These are phyloP conservation scores for Charina bottae DNA, from an alignment of 2,113 vertebrate genomes.

Conservation along the genomic window DNA sequence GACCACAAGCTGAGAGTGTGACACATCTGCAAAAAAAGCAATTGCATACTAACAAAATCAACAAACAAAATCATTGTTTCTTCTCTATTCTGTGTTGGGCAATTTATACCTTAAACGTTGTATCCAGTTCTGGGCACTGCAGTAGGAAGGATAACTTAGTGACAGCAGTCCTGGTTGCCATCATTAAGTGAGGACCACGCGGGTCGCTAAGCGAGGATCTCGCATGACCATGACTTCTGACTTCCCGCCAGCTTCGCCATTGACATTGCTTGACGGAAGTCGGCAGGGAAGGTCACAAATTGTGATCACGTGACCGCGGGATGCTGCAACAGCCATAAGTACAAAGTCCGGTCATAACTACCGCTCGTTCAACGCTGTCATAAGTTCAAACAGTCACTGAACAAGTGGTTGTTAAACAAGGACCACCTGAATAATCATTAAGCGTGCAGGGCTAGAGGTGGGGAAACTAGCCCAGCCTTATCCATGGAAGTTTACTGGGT, in stretches of 20 bases:
- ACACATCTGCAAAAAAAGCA: not conserved
- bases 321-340: too few relatives aligned
- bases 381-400: not conserved
- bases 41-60: not conserved
- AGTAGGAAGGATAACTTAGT: not conserved
- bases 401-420: not conserved
- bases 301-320: too few relatives aligned
- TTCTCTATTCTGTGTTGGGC: too few relatives aligned
- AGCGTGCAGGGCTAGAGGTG: not conserved
- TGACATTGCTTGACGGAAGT: too few relatives aligned
- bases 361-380: too few relatives aligned
- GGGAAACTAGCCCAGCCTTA: not conserved
- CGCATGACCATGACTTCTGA: too few relatives aligned
- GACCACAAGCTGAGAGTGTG: not conserved
- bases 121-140: too few relatives aligned
- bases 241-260: too few relatives aligned
- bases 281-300: too few relatives aligned
- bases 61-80: too few relatives aligned
- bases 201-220: not conserved
- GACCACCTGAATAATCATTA: not conserved
- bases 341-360: too few relatives aligned
- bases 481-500: not conserved
- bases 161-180: not conserved
- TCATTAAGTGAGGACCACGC: not conserved
- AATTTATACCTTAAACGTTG: too few relatives aligned